Conservation (phyloP, 2,888 invertebrate species). For the Ernsta delagoae region DNA sequence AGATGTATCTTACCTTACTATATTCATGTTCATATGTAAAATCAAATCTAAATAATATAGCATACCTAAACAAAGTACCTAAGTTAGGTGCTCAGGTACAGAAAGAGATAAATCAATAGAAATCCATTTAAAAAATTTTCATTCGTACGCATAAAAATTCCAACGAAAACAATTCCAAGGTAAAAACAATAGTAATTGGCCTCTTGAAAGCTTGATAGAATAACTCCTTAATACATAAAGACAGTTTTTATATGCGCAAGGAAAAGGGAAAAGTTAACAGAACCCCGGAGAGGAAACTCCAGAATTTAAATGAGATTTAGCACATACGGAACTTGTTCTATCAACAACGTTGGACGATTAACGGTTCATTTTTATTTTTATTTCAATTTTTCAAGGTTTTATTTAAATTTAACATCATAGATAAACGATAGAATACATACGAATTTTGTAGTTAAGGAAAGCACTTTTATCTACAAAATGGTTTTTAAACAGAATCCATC, state of each 20-base stretch:
- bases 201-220: constrained; percentile 13
- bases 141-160: not conserved
- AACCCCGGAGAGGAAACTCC: constrained; percentile 16
- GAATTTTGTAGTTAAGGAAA: too few species aligned
- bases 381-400: too few species aligned
- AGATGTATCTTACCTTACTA: too few species aligned
- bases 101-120: too few species aligned
- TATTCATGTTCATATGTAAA: too few species aligned
- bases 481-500: too few species aligned
- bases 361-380: not conserved
- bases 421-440: too few species aligned
- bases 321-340: constrained; percentile 1
- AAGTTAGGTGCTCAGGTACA: too few species aligned
- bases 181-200: constrained; percentile 5
- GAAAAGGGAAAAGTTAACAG: constrained; percentile 29
- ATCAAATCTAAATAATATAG: too few species aligned
- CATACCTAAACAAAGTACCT: too few species aligned
- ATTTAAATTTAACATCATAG: too few species aligned
- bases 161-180: not conserved
- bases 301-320: constrained; percentile 34
- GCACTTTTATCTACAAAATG: too few species aligned
- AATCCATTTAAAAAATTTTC: not conserved
- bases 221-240: constrained; percentile 15
- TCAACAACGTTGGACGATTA: not conserved
- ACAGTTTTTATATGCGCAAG: constrained; percentile 28